phyloP scores from a whole-genome alignment of 1,140 invertebrate genomes.

The Drosophila orena region DNA sequence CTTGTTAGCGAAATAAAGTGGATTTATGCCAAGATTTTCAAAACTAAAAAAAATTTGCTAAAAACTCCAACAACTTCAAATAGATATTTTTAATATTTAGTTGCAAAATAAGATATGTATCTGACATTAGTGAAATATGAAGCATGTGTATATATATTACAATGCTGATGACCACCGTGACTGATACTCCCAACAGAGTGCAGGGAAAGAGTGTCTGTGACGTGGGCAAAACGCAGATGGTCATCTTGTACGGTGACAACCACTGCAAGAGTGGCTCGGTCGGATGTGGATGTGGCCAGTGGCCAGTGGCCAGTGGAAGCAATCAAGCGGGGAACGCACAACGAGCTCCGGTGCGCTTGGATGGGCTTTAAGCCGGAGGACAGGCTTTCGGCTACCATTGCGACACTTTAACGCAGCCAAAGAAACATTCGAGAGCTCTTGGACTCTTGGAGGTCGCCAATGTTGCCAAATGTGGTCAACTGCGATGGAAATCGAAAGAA shows the following conservation, averaged over 20 bases:
- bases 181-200: neutral
- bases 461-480: slow-evolving; percentile 35
- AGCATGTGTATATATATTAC: neutral
- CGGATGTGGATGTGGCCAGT: slow-evolving; percentile 39
- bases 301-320: slow-evolving; percentile 49
- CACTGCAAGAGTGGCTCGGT: slow-evolving; percentile 9
- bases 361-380: slow-evolving; percentile 49
- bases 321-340: slow-evolving; percentile 60
- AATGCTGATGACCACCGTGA: neutral
- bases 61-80: no score
- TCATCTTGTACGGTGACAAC: slow-evolving; percentile 30
- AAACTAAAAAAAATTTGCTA: no score
- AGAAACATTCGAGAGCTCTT: slow-evolving; percentile 43
- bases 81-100: no score
- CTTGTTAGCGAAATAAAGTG: neutral
- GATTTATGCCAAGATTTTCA: no score
- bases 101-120: no score
- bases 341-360: slow-evolving; percentile 59
- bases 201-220: slow-evolving; percentile 12
- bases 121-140: neutral
- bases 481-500: slow-evolving; percentile 8
- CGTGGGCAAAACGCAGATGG: slow-evolving; percentile 23
- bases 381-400: slow-evolving; percentile 47
- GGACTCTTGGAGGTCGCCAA: slow-evolving; percentile 40
- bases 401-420: slow-evolving; percentile 61